Base-by-base conservation (phyloP, 2,888 invertebrate genomes). In the Drosophila glabriapex region DNA sequence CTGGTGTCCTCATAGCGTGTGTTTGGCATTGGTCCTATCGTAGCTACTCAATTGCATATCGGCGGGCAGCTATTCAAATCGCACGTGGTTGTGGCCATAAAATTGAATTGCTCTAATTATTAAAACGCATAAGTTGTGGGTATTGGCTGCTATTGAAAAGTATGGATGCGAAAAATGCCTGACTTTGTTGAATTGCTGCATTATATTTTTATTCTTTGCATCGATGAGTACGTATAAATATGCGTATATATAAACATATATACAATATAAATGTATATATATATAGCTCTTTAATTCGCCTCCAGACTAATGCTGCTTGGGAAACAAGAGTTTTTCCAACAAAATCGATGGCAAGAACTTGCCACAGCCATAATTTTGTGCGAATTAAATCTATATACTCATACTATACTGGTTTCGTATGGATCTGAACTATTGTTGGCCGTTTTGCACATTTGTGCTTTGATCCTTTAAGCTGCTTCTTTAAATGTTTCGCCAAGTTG, bases 101-200 rank as follows among this genome's bases (percentile, higher is more conserved):
- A 61, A 73, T 52, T 12, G 52, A 58, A 79, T 62, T 49, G 61
- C 60, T 46, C 65, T 58, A 56, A 63, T 74, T 68, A 65, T 74
- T 66, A 74, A 62, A 65, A 55, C 61, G 61, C 79, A 78, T 73
- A 78, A 68, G 19, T 19, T 37, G 79, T 73, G 74, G 41, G 74
- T 58, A 56, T 62, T 73, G 63, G 43, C 65, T 61, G 67, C 67
- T 56, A 72, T 78, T 49, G 50, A 22, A 16, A 35, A 35, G 35
- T 35, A 35, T 35, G 35, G 35, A 67, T 58, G 60, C 52, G 63
- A 50, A 67, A 64, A 43, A 50, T 54, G 22, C 52, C 39, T 10
- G 19, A 39, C 39, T 9, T 19, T 19, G 19, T 9, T 39, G 9
- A 56, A 46, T 52, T 28, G 49, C 25, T 4, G 9, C 33, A 19